Conservation (phyloP, 2,797 vertebrate genomes). For the Hipposideros larvatus region DNA sequence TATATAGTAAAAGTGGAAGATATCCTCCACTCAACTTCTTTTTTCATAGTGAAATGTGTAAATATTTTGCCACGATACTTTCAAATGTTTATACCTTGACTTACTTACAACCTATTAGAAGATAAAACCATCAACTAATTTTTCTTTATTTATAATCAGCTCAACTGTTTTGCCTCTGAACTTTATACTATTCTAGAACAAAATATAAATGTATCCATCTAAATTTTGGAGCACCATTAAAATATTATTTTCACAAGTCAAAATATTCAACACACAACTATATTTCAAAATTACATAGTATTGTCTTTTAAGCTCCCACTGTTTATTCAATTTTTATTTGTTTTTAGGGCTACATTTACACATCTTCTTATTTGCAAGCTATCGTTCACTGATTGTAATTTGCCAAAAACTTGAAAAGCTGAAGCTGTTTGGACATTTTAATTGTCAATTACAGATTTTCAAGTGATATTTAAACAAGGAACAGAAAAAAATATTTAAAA, state of each 20-base stretch:
- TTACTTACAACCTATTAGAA: neutral
- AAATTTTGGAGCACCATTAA: neutral
- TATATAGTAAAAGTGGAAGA: neutral
- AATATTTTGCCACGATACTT: neutral
- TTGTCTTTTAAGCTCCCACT: neutral
- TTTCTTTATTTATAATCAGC: neutral
- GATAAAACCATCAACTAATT: neutral
- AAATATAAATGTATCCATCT: neutral
- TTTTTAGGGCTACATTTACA: neutral
- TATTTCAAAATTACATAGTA: neutral
- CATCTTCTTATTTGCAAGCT: neutral
- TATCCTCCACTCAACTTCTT: neutral
- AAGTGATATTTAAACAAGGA: neutral
- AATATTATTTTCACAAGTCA: neutral
- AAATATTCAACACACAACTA: neutral
- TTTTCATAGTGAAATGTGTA: neutral
- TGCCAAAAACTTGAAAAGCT: neutral
- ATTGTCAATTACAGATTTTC: conserved; percentile 15
- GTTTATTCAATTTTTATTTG: neutral
- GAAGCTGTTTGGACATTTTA: neutral
- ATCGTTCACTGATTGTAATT: neutral
- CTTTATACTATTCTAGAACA: neutral
- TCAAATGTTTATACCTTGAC: neutral
- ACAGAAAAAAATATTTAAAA: neutral
- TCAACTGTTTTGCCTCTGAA: neutral